Evolutionary conservation across 2,113 vertebrate genomes (phyloP).

Genomic region (Danionella cerebrum): DNA sequence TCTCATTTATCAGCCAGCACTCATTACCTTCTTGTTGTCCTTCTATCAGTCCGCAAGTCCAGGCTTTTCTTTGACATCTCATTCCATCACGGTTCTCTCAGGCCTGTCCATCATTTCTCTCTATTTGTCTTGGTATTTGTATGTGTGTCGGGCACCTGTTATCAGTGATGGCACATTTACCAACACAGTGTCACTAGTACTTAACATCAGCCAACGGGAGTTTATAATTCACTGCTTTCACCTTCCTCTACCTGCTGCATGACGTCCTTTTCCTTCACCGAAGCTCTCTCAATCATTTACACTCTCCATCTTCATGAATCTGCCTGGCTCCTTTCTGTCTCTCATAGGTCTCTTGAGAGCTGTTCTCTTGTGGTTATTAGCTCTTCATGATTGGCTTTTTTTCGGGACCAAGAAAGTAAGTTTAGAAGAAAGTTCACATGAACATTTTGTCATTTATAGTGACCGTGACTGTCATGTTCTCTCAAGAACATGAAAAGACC

Average conservation of each 20-base stretch:
- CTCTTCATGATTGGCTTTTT: conserved; percentile 32
- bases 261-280: not conserved
- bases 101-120: conserved; percentile 15
- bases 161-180: conserved; percentile 9
- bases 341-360: conserved; percentile 3
- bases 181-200: conserved; percentile 8
- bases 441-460: not conserved
- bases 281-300: not conserved
- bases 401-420: not conserved
- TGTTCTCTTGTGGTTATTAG: conserved; percentile 39
- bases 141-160: not conserved
- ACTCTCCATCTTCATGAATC: not conserved
- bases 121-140: not conserved
- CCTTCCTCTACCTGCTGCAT: not conserved
- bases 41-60: not conserved
- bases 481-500: not conserved
- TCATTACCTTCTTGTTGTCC: conserved; percentile 28
- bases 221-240: conserved; percentile 17
- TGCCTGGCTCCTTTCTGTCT: not conserved
- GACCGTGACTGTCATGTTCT: not conserved
- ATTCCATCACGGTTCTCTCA: conserved; percentile 20
- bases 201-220: conserved; percentile 19
- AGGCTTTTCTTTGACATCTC: conserved; percentile 6
- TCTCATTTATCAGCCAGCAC: conserved; percentile 5
- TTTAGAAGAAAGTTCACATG: not conserved